These are phyloP conservation scores for Synodontis membranacea DNA, from an alignment of 2,113 vertebrate species.

Conservation along the genomic window DNA sequence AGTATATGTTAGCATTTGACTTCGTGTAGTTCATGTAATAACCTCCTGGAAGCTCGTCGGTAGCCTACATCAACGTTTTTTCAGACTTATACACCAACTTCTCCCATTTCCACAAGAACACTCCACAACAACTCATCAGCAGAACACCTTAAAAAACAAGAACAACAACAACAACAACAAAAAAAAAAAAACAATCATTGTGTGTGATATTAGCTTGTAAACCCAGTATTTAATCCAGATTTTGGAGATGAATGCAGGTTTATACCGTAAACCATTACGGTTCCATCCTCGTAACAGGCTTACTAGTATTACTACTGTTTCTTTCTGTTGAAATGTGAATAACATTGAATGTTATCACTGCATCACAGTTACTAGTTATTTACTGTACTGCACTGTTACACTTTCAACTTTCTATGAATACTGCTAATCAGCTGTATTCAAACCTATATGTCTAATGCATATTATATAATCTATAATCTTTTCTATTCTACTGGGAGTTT, in stretches of 20 bases:
- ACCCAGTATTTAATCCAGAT: neutral
- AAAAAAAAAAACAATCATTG: too few relatives aligned
- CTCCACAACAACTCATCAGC: neutral
- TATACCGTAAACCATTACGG: neutral
- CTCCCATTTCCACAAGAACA: neutral
- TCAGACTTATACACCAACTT: neutral
- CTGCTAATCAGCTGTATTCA: neutral
- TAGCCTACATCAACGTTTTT: neutral
- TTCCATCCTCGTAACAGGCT: too few relatives aligned
- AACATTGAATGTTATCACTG: neutral
- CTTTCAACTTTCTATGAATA: neutral
- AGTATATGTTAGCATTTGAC: neutral
- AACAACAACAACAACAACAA: too few relatives aligned
- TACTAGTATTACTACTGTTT: neutral
- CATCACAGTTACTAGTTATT: neutral
- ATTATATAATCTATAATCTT: neutral
- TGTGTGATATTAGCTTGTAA: neutral
- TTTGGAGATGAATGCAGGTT: neutral
- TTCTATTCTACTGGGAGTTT: neutral
- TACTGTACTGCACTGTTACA: neutral
- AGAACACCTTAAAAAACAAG: too few relatives aligned
- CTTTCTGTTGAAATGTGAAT: neutral
- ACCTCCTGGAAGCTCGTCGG: neutral
- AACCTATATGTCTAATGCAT: neutral
- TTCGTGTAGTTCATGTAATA: neutral